phyloP scores from a whole-genome alignment of 1,140 invertebrate genomes.

The Hyles euphorbiae region DNA sequence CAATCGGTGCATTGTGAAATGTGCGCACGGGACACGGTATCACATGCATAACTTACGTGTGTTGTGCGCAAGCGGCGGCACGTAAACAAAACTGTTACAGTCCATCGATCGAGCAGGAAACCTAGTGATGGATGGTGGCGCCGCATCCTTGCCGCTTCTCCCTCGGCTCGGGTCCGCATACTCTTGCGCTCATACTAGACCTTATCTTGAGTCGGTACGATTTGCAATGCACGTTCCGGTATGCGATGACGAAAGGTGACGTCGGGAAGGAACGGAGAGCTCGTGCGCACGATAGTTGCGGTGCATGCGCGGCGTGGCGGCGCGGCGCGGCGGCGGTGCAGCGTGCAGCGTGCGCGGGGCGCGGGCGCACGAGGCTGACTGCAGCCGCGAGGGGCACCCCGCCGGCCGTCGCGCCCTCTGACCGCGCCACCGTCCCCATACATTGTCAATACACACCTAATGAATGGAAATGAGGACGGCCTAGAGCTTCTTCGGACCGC shows the following conservation, averaged over 20 bases:
- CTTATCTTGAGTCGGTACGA: constrained; percentile 2
- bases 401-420: constrained; percentile 32
- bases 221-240: constrained; percentile 5
- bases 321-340: constrained; percentile 30
- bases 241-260: background rate
- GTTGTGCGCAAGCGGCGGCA: constrained; percentile 31
- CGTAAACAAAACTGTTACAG: constrained; percentile 38
- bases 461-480: constrained; percentile 64
- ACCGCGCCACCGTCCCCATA: constrained; percentile 36
- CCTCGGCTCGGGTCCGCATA: background rate
- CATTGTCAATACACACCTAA: constrained; percentile 64
- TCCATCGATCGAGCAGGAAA: constrained; percentile 22
- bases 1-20: constrained; percentile 42
- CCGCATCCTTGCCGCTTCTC: constrained; percentile 7
- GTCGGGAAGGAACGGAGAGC: constrained; percentile 7
- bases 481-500: constrained; percentile 13
- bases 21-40: constrained; percentile 36
- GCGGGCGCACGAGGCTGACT: constrained; percentile 59
- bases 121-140: constrained; percentile 17
- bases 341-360: constrained; percentile 64
- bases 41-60: constrained; percentile 64
- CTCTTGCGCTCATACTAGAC: background rate
- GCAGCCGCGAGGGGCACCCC: constrained; percentile 47
- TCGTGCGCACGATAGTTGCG: constrained; percentile 26
- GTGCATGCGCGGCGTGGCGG: constrained; percentile 20